These are phyloP conservation scores for Latrodectus hesperus DNA, from an alignment of 2,888 invertebrate species.

Conservation along the genomic window DNA sequence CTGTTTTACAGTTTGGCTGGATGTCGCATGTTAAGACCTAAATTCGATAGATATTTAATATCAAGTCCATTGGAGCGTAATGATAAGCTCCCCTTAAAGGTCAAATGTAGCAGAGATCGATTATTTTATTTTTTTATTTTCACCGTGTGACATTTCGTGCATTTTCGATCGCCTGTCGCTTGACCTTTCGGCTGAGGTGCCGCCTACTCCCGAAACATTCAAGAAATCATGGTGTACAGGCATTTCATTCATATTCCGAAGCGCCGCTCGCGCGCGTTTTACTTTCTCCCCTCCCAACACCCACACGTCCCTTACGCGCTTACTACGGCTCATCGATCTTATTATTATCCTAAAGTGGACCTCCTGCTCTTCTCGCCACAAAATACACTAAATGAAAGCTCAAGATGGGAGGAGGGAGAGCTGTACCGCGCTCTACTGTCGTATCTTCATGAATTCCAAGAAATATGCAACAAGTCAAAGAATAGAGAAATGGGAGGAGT, in stretches of 20 bases:
- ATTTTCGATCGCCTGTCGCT: constrained; percentile 46
- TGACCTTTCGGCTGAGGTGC: constrained; percentile 42
- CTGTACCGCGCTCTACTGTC: too few species aligned
- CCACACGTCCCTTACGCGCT: constrained; percentile 25
- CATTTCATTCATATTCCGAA: constrained; percentile 51
- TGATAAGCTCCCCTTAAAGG: constrained; percentile 61
- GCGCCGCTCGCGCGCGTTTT: neutral
- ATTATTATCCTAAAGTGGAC: constrained; percentile 43
- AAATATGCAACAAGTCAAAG: too few species aligned
- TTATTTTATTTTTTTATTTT: constrained; percentile 34
- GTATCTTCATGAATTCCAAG: too few species aligned
- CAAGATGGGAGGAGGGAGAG: too few species aligned
- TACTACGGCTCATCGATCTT: constrained; percentile 49
- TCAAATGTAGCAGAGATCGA: constrained; percentile 61
- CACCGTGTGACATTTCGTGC: constrained; percentile 49
- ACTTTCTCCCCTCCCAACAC: neutral
- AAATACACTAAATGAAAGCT: too few species aligned
- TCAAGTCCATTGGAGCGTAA: constrained; percentile 28
- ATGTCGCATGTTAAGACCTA: neutral
- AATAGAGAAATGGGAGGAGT: too few species aligned
- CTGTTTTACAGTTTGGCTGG: too few species aligned
- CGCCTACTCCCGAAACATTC: constrained; percentile 38
- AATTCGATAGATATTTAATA: neutral
- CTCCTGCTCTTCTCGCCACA: neutral
- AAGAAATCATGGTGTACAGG: constrained; percentile 29